Evolutionary conservation across 2,888 invertebrate species (phyloP).

Genomic region (Plagodis dolabraria): DNA sequence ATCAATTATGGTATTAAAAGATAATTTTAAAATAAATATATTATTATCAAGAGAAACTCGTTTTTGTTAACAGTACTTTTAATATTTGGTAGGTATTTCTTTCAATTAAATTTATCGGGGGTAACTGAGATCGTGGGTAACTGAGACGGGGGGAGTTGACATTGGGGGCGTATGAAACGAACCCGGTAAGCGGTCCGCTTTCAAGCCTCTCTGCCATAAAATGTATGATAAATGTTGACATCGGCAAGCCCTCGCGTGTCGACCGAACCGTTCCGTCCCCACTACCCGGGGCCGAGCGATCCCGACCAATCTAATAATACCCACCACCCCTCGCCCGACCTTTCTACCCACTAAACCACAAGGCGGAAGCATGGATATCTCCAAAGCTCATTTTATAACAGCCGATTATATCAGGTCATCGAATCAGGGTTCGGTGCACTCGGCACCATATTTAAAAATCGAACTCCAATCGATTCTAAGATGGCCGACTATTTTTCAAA

Average conservation of each 20-base stretch:
- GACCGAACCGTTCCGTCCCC: slow-evolving; percentile 73
- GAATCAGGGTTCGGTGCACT: slow-evolving; percentile 78
- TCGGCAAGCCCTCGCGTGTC: slow-evolving; percentile 78
- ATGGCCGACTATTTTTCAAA: slow-evolving; percentile 61
- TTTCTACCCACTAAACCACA: slow-evolving; percentile 38
- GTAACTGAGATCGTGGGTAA: too few relatives aligned
- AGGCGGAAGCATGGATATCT: slow-evolving; percentile 46
- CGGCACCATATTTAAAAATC: slow-evolving; percentile 77
- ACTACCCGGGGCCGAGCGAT: slow-evolving; percentile 70
- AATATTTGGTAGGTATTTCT: too few relatives aligned
- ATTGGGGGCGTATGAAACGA: too few relatives aligned
- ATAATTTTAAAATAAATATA: too few relatives aligned
- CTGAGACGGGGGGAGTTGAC: too few relatives aligned
- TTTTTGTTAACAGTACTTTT: too few relatives aligned
- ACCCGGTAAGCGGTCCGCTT: slow-evolving; percentile 69
- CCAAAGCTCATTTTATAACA: slow-evolving; percentile 56
- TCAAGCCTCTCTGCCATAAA: slow-evolving; percentile 74
- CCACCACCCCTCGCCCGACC: slow-evolving; percentile 51
- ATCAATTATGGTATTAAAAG: too few relatives aligned
- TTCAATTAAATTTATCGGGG: too few relatives aligned
- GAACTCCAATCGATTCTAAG: slow-evolving; percentile 70
- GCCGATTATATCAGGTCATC: slow-evolving; percentile 64
- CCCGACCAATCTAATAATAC: slow-evolving; percentile 57
- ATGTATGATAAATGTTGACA: slow-evolving; percentile 78
- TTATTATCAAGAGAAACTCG: too few relatives aligned